Conservation (phyloP, 1,140 invertebrate genomes). For the Drosophila miranda region DNA sequence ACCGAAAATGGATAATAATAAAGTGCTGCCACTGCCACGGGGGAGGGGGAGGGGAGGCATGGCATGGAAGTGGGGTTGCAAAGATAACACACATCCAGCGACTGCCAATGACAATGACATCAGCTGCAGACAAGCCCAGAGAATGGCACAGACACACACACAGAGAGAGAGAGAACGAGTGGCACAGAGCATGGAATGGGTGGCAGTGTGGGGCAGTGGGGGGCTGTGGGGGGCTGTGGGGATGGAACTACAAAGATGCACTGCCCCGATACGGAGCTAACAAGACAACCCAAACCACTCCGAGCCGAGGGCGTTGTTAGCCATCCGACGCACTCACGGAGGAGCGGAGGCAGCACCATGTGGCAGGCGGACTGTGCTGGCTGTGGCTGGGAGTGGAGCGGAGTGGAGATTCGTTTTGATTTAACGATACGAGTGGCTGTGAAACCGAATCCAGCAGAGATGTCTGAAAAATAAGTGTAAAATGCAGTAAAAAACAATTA, state of each 20-base stretch:
- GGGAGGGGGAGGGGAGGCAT: neutral
- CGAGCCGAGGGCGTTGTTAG: constrained; percentile 36
- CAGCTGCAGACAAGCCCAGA: constrained; percentile 71
- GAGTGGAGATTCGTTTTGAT: constrained; percentile 14
- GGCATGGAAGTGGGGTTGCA: neutral
- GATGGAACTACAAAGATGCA: constrained; percentile 41
- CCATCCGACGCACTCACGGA: constrained; percentile 27
- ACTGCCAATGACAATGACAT: constrained; percentile 78
- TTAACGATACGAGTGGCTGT: neutral
- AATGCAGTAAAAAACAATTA: too few relatives aligned
- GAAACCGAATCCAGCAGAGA: neutral
- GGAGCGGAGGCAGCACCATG: neutral
- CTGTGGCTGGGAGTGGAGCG: neutral
- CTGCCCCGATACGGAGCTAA: constrained; percentile 28
- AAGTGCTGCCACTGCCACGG: constrained; percentile 27
- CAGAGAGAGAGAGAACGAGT: constrained; percentile 26
- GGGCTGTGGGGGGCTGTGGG: too few relatives aligned
- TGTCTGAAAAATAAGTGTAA: too few relatives aligned
- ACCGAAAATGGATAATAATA: constrained; percentile 66
- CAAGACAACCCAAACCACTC: constrained; percentile 23
- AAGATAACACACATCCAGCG: constrained; percentile 56
- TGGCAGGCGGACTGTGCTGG: constrained; percentile 14
- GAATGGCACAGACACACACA: constrained; percentile 30
- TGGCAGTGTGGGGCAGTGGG: neutral
- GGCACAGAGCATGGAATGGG: constrained; percentile 5